Base-by-base conservation (phyloP, 2,888 invertebrate species). In the Geotrupes spiniger region DNA sequence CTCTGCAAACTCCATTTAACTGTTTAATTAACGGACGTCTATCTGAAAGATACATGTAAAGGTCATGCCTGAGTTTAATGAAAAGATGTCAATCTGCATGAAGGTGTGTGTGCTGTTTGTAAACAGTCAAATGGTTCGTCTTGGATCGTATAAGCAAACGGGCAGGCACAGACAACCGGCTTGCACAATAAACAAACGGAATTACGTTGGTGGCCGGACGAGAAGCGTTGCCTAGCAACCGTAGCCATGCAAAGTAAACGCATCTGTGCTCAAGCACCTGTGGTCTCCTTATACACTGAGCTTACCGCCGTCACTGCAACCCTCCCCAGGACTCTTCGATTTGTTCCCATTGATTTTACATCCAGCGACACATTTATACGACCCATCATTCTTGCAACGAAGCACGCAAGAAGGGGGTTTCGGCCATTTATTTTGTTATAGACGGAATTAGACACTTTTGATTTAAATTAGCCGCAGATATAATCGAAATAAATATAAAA, bases 191-290 rank as follows among this genome's bases (percentile, higher is more conserved):
- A 56, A 56, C 55, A 56, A 56, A 56, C 53, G 52, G 49, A 53
- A 53, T 56, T 56, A 53, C 51, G 49, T 53, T 45, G 45, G 49
- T 51, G 47, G 51, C 50, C 56, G 56, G 56, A 59, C 56, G 49
- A 54, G 56, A 58, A 54, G 50, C 53, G 63, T 64, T 53, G 53
- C 66, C 59, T 63, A 62, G 66, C 65, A 65, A 66, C 65, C 52
- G 54, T 57, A 53, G 57, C 61, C 62, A 63, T 61, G 63, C 62
- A 63, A 65, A 65, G 42, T 44, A 36, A 49, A 44, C 33, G 44
- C 44, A 45, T 44, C 45, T 44, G 40, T 36, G 41, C 39, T 25
- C 40, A 44, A 40, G 36, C 49, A 49, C 45, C 45, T 49, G 49
- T 38, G 45, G 49, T 49, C 40, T 17, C 36, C 44, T 49, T 44